A percentile compares a stretch with the other conserved stretches of the same genome.
These are phyloP conservation scores for Ctenoplectra terminalis DNA, from an alignment of 1,140 invertebrate species.

Conservation along the genomic window DNA sequence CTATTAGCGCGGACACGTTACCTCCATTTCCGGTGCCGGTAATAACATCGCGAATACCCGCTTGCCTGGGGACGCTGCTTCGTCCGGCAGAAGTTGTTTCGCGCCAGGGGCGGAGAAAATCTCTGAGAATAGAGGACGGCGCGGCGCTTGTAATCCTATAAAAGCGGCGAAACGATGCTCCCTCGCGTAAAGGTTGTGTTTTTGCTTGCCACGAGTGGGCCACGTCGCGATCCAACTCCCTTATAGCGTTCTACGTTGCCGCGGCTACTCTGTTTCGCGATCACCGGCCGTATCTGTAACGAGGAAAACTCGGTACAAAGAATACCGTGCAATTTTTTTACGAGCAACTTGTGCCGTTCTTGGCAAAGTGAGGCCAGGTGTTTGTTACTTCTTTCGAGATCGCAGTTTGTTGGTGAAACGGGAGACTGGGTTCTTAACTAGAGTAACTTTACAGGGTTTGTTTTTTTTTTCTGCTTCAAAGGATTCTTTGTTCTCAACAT, in stretches of 20 bases:
- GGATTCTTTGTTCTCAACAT: neutral
- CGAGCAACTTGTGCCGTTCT: neutral
- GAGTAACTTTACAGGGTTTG: too few species aligned
- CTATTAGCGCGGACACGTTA: conserved; percentile 26
- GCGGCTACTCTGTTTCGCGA: neutral
- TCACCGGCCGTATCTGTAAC: neutral
- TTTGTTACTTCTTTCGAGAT: neutral
- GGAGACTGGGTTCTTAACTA: neutral
- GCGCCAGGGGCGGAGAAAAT: neutral
- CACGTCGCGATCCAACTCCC: neutral
- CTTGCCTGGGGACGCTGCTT: neutral
- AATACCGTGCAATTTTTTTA: conserved; percentile 6
- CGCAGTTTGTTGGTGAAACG: neutral
- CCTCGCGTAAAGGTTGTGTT: neutral
- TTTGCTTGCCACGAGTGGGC: neutral
- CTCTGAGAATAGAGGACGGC: too few species aligned
- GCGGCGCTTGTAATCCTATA: conserved; percentile 20
- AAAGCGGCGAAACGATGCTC: neutral
- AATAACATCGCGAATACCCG: conserved; percentile 1
- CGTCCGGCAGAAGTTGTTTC: too few species aligned
- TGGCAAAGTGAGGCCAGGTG: neutral
- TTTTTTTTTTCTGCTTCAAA: too few species aligned
- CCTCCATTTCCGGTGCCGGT: conserved; percentile 5
- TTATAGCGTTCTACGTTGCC: neutral
- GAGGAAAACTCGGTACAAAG: neutral